Evolutionary conservation across 1,140 invertebrate genomes (phyloP).

Genomic region (Drosophila lini): DNA sequence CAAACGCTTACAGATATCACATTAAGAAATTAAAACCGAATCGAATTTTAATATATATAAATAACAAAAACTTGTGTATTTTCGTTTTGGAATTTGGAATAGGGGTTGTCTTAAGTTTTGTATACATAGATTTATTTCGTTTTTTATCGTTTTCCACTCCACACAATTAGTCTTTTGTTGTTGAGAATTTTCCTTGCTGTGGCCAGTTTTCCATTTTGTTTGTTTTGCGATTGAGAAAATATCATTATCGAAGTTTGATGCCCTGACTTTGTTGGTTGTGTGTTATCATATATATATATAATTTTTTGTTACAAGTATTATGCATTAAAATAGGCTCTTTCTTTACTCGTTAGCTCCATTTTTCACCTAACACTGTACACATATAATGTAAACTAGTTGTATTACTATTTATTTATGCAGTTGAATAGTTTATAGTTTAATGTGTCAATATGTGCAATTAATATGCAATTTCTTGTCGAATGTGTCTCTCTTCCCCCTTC

Average conservation of each 20-base stretch:
- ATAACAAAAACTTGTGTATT: slow-evolving; percentile 70
- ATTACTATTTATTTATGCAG: slow-evolving; percentile 63
- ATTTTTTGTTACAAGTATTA: slow-evolving; percentile 49
- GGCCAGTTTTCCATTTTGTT: slow-evolving; percentile 21
- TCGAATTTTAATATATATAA: slow-evolving; percentile 57
- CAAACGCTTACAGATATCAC: slow-evolving; percentile 72
- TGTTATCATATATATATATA: slow-evolving; percentile 37
- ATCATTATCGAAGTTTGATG: slow-evolving; percentile 57
- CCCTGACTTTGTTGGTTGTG: slow-evolving; percentile 58
- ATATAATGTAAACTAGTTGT: slow-evolving; percentile 79
- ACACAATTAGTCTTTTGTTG: slow-evolving; percentile 64
- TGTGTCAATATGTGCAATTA: slow-evolving; percentile 50
- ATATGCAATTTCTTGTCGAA: slow-evolving; percentile 38
- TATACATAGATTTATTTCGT: slow-evolving; percentile 63
- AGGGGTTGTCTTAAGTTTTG: slow-evolving; percentile 68
- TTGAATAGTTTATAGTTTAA: slow-evolving; percentile 54
- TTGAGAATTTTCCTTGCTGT: slow-evolving; percentile 46
- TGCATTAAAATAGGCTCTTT: slow-evolving; percentile 70
- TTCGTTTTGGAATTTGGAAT: slow-evolving; percentile 51
- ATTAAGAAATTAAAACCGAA: slow-evolving; percentile 72
- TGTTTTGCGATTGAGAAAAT: slow-evolving; percentile 40
- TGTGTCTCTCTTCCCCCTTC: slow-evolving; percentile 1
- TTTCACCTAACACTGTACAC: slow-evolving; percentile 81
- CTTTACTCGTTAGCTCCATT: slow-evolving; percentile 67
- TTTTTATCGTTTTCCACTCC: slow-evolving; percentile 55